Percentiles rank a stretch among this genome's conserved stretches.
These are phyloP conservation scores for Hanleya hanleyi DNA, from an alignment of 2,888 invertebrate species.

Conservation along the genomic window DNA sequence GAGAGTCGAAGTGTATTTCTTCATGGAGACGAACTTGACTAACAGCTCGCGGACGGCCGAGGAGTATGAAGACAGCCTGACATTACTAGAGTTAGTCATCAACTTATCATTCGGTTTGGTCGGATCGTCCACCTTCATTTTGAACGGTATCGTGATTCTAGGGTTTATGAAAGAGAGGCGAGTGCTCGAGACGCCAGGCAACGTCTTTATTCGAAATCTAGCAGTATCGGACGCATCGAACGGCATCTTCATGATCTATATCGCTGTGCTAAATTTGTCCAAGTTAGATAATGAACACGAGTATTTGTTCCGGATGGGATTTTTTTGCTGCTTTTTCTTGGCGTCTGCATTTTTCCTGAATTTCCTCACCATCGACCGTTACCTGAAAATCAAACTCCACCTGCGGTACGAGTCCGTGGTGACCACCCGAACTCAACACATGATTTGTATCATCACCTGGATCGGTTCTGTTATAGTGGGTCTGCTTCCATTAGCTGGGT, in stretches of 20 bases:
- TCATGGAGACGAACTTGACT: too few species aligned
- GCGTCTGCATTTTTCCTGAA: neutral
- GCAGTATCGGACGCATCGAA: neutral
- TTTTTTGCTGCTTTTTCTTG: neutral
- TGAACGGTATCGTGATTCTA: neutral
- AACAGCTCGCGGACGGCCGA: too few species aligned
- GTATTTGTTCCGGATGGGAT: neutral
- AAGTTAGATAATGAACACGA: neutral
- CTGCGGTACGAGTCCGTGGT: neutral
- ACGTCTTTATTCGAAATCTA: neutral
- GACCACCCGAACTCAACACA: neutral
- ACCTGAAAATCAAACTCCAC: neutral
- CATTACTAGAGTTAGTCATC: too few species aligned
- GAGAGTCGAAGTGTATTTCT: too few species aligned
- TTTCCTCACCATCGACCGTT: neutral
- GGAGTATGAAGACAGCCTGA: too few species aligned
- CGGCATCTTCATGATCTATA: neutral
- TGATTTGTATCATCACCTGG: neutral
- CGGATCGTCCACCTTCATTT: neutral
- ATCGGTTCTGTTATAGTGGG: neutral
- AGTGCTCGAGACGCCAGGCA: neutral
- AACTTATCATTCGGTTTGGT: neutral
- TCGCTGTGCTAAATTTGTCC: neutral
- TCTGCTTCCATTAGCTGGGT: neutral
- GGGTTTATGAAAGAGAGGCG: neutral